Conservation (phyloP, 2,113 vertebrate species). For the Cavia aperea region DNA sequence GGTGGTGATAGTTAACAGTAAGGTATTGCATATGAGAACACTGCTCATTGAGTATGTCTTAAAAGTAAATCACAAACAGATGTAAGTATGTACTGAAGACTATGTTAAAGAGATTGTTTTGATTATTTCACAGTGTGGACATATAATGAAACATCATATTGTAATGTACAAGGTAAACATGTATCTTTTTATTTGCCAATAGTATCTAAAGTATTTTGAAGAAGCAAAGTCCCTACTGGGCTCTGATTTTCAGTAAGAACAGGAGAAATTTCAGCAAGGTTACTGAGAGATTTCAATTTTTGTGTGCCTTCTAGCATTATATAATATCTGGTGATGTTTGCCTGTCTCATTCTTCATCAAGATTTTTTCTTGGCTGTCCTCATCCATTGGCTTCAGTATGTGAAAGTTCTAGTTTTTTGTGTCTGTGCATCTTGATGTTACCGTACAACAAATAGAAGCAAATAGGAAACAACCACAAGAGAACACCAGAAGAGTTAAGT, state of each 20-base stretch:
- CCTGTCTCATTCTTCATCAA: neutral
- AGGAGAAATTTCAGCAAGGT: neutral
- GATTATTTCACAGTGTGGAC: neutral
- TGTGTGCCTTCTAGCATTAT: constrained; percentile 17
- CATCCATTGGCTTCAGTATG: neutral
- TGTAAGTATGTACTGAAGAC: neutral
- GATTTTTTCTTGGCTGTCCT: neutral
- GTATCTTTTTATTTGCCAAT: neutral
- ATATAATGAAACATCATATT: neutral
- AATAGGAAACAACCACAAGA: neutral
- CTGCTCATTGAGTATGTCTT: neutral
- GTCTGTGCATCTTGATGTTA: neutral
- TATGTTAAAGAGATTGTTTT: neutral
- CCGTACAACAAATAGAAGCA: neutral
- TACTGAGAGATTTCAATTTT: neutral
- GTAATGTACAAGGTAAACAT: neutral
- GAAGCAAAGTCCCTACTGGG: neutral
- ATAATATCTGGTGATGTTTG: neutral
- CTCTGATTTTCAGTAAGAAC: constrained; percentile 1
- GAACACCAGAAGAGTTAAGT: neutral
- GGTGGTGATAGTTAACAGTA: neutral
- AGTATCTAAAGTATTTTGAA: neutral
- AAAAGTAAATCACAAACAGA: neutral
- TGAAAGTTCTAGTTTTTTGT: neutral
- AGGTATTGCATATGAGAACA: neutral